Percentiles rank a stretch among this genome's conserved stretches.
phyloP scores from a whole-genome alignment of 30 jellyfish, hydroid and myxozoan genomes.

The Cassiopea xamachana region DNA sequence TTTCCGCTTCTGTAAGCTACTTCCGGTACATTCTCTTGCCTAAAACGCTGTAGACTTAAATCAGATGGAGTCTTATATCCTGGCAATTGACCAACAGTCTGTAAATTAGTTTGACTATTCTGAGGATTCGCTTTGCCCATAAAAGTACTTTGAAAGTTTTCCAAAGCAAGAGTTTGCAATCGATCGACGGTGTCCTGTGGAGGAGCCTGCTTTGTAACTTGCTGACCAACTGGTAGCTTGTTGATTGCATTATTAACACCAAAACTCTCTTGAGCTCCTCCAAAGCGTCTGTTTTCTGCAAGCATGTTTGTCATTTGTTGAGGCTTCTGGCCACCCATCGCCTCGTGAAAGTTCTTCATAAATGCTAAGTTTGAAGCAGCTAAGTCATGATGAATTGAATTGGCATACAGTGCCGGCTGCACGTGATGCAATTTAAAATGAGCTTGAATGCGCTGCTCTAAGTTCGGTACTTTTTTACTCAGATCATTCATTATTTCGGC shows the following conservation, averaged over 20 bases:
- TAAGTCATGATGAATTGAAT: slow-evolving; percentile 78
- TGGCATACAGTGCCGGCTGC: slow-evolving; percentile 61
- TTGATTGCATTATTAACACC: slow-evolving; percentile 10
- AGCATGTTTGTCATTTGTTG: not conserved
- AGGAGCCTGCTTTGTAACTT: not conserved
- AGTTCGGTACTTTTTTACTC: slow-evolving; percentile 80
- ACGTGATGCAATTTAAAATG: slow-evolving; percentile 74
- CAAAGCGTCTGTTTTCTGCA: not conserved
- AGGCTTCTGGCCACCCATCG: slow-evolving; percentile 47
- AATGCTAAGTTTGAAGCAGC: slow-evolving; percentile 86
- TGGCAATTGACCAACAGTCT: not conserved
- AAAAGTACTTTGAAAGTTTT: slow-evolving; percentile 15
- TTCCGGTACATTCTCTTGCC: slow-evolving; percentile 61
- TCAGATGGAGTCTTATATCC: slow-evolving; percentile 9
- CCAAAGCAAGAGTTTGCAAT: slow-evolving; percentile 12
- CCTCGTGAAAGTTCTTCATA: slow-evolving; percentile 88
- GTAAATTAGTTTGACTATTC: not conserved
- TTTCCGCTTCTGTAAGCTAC: slow-evolving; percentile 58
- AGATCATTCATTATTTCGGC: slow-evolving; percentile 76
- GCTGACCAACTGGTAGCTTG: not conserved
- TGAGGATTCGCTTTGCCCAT: not conserved
- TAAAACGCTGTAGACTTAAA: slow-evolving; percentile 60
- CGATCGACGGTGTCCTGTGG: slow-evolving; percentile 1
- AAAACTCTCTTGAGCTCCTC: not conserved
- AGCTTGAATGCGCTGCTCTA: slow-evolving; percentile 81